Conservation (phyloP, 2,888 invertebrate species). For the Agrotis exclamationis region DNA sequence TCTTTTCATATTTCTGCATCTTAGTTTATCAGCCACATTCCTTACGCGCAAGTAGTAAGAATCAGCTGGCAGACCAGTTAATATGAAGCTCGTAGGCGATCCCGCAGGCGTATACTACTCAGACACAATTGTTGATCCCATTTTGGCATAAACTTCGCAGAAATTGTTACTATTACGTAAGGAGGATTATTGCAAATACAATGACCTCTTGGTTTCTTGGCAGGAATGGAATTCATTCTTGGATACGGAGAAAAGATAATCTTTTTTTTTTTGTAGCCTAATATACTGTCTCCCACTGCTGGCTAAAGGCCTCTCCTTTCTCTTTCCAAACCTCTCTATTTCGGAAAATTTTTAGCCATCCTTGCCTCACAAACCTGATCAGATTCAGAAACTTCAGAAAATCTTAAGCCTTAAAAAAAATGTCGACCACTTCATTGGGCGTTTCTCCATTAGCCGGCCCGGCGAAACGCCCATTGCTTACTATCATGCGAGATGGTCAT, state of each 20-base stretch:
- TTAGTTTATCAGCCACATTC: slow-evolving; percentile 29
- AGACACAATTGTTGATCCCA: slow-evolving; percentile 43
- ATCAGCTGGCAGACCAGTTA: slow-evolving; percentile 49
- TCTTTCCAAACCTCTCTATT: too few relatives aligned
- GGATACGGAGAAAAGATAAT: neutral
- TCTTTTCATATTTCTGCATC: too few relatives aligned
- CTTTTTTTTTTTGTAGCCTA: neutral
- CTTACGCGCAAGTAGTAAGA: slow-evolving; percentile 43
- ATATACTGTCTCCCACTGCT: too few relatives aligned
- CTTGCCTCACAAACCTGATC: too few relatives aligned
- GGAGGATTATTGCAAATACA: slow-evolving; percentile 27
- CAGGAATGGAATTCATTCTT: neutral
- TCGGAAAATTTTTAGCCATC: too few relatives aligned
- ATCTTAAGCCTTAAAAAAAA: neutral
- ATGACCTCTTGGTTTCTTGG: slow-evolving; percentile 25
- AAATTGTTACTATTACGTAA: slow-evolving; percentile 28
- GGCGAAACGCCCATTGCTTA: too few relatives aligned
- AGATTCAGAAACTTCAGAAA: too few relatives aligned
- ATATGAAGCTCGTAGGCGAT: slow-evolving; percentile 47
- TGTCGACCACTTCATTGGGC: too few relatives aligned
- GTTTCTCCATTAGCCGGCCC: too few relatives aligned
- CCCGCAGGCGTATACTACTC: slow-evolving; percentile 52
- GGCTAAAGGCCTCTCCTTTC: too few relatives aligned
- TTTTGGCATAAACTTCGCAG: slow-evolving; percentile 31
- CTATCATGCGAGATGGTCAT: too few relatives aligned